Percentiles rank a stretch among this genome's conserved stretches.
Conservation (phyloP, 1,140 invertebrate species). For the Pogonus chalceus region DNA sequence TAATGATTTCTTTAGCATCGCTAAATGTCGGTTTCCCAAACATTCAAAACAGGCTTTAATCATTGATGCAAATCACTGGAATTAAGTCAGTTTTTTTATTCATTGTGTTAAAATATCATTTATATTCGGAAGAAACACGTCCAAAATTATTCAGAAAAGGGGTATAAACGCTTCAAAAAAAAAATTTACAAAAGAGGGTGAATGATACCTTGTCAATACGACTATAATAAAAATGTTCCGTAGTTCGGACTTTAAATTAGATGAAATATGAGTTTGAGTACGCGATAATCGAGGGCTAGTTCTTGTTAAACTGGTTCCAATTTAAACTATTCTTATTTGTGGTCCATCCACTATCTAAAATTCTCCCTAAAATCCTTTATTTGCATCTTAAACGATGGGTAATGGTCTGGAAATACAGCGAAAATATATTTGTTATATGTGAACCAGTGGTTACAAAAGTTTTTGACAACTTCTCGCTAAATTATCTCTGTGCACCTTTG, state of each 20-base stretch:
- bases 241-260: background rate
- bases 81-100: too few relatives aligned
- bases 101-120: too few relatives aligned
- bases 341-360: background rate
- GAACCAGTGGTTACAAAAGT: too few relatives aligned
- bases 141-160: too few relatives aligned
- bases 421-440: background rate
- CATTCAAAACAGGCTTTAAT: constrained; percentile 6
- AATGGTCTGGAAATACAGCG: background rate
- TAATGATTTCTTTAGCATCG: background rate
- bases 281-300: background rate
- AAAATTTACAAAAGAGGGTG: too few relatives aligned
- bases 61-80: background rate
- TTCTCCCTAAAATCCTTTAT: background rate
- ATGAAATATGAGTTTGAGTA: background rate
- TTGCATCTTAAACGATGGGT: background rate
- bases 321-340: background rate
- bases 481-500: too few relatives aligned
- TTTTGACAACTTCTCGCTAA: too few relatives aligned
- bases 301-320: background rate
- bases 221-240: background rate
- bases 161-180: too few relatives aligned
- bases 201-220: background rate
- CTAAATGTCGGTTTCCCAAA: constrained; percentile 6
- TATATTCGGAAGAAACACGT: too few relatives aligned